Evolutionary conservation across 2,888 invertebrate genomes (phyloP), one percentile per base, ranked within the genome.

Genomic region (Lathronympha strigana): DNA sequence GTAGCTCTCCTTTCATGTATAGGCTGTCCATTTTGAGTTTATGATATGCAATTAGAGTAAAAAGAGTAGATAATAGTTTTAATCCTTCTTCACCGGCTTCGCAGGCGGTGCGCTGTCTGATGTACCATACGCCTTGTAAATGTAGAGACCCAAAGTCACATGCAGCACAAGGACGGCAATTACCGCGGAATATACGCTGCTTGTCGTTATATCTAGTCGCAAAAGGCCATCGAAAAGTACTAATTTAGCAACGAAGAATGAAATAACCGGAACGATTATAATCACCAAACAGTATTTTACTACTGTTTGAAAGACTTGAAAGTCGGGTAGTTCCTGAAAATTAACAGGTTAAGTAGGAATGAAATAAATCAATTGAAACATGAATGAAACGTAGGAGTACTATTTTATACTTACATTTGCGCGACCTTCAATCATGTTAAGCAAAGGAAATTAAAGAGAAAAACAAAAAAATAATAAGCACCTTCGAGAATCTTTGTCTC

Each of bases 151-250:
- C 67, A 97, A 81, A 2, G 96, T 95, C 69, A 96, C 78, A 80
- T 97, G 97, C 60, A 97, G 87, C 5, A 95, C 94, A 5, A 96
- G 76, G 9, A 97, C 94, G 0, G 97, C 95, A 50, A 95, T 93
- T 40, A 95, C 93, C 23, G 97, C 97, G 3, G 97, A 94, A 82
- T 95, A 96, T 33, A 97, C 95, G 83, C 96, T 97, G 74, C 95
- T 95, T 19, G 93, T 92, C 45, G 96, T 83, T 28, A 93, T 84
- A 49, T 91, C 87, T 69, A 93, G 74, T 31, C 81, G 78, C 49
- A 93, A 86, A 70, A 94, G 87, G 88, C 94, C 94, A 90, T 97
- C 95, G 80, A 96, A 95, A 64, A 97, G 75, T 63, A 95, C 85
- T 53, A 92, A 82, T 85, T 97, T 97, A 31, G 94, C 92, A 9